Evolutionary conservation across 2,113 vertebrate species (phyloP).

Genomic region (Lepisosteus osseus): DNA sequence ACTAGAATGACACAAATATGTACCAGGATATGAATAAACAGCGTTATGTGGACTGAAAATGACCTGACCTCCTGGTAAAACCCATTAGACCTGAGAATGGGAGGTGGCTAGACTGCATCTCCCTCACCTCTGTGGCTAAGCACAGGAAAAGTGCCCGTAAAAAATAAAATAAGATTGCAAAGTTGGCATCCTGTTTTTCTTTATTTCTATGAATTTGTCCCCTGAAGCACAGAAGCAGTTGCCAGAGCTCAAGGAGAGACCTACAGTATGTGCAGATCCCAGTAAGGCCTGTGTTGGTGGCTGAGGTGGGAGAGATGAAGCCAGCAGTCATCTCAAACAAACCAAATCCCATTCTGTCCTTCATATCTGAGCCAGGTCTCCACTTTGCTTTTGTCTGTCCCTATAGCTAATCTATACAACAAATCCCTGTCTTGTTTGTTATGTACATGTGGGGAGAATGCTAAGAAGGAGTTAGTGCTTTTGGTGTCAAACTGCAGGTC

Average conservation of each 20-base stretch:
- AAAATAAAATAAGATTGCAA: too few species aligned
- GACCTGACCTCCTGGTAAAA: slow-evolving; percentile 5
- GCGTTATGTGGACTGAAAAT: not conserved
- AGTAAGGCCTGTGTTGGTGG: slow-evolving; percentile 33
- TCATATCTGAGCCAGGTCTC: slow-evolving; percentile 14
- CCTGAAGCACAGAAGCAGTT: slow-evolving; percentile 16
- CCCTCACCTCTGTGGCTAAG: not conserved
- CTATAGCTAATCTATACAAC: slow-evolving; percentile 87
- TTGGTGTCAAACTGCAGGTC: slow-evolving; percentile 65
- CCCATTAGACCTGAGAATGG: slow-evolving; percentile 43
- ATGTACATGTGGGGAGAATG: slow-evolving; percentile 70
- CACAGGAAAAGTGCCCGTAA: too few species aligned
- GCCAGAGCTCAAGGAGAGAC: not conserved
- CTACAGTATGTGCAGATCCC: slow-evolving; percentile 19
- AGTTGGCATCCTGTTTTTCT: slow-evolving; percentile 20
- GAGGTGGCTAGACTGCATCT: slow-evolving; percentile 28
- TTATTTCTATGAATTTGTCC: slow-evolving; percentile 16
- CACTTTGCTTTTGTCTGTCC: slow-evolving; percentile 38
- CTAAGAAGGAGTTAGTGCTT: slow-evolving; percentile 78
- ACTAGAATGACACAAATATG: not conserved
- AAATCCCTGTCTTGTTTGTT: slow-evolving; percentile 69
- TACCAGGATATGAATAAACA: not conserved
- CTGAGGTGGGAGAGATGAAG: slow-evolving; percentile 22
- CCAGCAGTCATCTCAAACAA: slow-evolving; percentile 33
- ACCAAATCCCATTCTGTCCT: slow-evolving; percentile 30